A percentile compares a stretch with the other conserved stretches of the same genome.
Conservation (phyloP, 30 jellyfish, hydroid and myxozoan species). For the Pelagia noctiluca region DNA sequence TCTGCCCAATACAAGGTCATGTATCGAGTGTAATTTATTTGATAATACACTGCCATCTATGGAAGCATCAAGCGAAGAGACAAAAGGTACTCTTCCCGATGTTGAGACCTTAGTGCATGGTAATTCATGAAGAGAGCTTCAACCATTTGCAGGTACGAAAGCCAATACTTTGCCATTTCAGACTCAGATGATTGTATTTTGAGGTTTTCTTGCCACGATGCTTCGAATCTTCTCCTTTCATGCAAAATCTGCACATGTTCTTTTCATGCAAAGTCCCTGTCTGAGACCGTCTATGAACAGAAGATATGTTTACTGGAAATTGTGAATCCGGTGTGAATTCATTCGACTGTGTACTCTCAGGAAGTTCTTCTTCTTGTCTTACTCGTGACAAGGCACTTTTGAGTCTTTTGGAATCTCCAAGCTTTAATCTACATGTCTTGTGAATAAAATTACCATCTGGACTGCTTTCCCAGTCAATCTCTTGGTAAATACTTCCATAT, state of each 20-base stretch:
- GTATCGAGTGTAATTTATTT: too few species aligned
- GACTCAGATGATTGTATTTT: too few species aligned
- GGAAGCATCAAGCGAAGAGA: conserved; percentile 34
- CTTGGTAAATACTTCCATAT: conserved; percentile 25
- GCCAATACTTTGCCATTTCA: too few species aligned
- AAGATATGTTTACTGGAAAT: conserved; percentile 13
- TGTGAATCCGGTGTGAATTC: conserved; percentile 19
- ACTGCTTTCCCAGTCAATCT: conserved; percentile 24
- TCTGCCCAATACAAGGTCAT: too few species aligned
- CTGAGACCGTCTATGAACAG: conserved; percentile 24
- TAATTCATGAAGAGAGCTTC: too few species aligned
- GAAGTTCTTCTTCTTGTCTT: conserved; percentile 37
- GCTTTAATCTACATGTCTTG: conserved; percentile 28
- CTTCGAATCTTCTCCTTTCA: conserved; percentile 30
- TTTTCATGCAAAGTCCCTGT: conserved; percentile 20
- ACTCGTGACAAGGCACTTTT: conserved; percentile 23
- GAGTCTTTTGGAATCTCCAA: conserved; percentile 34
- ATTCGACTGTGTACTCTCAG: conserved; percentile 28
- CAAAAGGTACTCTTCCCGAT: conserved; percentile 40
- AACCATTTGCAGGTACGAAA: too few species aligned
- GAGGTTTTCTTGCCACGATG: conserved; percentile 8
- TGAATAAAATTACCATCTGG: conserved; percentile 31
- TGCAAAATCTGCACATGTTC: conserved; percentile 29
- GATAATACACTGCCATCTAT: too few species aligned
- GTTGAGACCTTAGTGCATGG: too few species aligned